Conservation (phyloP, 2,113 vertebrate species). For the Hirundichthys speculiger region DNA sequence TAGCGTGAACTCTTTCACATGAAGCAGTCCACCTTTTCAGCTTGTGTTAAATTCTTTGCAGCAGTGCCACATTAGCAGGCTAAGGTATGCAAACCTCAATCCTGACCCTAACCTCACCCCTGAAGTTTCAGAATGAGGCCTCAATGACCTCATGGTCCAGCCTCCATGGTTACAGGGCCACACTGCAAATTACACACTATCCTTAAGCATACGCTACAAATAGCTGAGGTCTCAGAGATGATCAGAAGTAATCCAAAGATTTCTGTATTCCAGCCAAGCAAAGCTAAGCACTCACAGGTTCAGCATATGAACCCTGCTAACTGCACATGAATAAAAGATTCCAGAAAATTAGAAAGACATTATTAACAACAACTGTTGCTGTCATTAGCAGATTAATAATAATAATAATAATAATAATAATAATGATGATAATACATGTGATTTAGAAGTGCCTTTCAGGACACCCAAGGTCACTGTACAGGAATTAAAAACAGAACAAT, state of each 20-base stretch:
- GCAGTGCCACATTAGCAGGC: constrained; percentile 18
- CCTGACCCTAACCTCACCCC: constrained; percentile 12
- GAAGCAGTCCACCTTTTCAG: not conserved
- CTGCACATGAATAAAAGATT: not conserved
- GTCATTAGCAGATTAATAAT: too few relatives aligned
- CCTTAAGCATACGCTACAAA: constrained; percentile 28
- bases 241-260: constrained; percentile 5
- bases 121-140: constrained; percentile 31
- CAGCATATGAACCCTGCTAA: not conserved
- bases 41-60: constrained; percentile 38
- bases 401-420: too few relatives aligned
- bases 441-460: too few relatives aligned
- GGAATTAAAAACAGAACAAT: too few relatives aligned
- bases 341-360: not conserved
- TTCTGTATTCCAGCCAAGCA: not conserved
- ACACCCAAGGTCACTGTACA: too few relatives aligned
- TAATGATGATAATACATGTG: too few relatives aligned
- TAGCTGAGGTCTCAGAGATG: constrained; percentile 12
- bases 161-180: constrained; percentile 2
- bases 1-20: too few relatives aligned
- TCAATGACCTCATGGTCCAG: not conserved
- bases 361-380: not conserved
- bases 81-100: constrained; percentile 13
- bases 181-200: constrained; percentile 18
- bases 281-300: constrained; percentile 11